Evolutionary conservation across 2,113 vertebrate species (phyloP).

Genomic region (Tauraco erythrolophus): DNA sequence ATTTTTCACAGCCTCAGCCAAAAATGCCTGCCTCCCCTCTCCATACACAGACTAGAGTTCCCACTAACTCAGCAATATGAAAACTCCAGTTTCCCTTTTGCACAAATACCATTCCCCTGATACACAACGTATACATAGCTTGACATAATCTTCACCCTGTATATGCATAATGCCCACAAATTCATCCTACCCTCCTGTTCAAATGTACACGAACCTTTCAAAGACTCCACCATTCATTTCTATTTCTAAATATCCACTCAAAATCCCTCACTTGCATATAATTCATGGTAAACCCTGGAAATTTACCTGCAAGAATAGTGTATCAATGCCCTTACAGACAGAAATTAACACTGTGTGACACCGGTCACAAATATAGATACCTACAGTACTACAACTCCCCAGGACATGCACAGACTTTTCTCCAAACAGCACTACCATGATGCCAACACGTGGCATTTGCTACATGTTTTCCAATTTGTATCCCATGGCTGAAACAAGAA

Average conservation of each 20-base stretch:
- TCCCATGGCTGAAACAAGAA: neutral
- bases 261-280: neutral
- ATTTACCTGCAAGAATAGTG: neutral
- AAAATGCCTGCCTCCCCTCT: neutral
- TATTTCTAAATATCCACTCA: neutral
- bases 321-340: accelerated
- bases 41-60: neutral
- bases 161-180: neutral
- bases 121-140: neutral
- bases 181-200: neutral
- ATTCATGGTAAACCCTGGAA: neutral
- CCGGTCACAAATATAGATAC: neutral
- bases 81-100: conserved; percentile 42
- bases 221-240: neutral
- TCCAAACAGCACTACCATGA: neutral
- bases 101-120: conserved; percentile 41
- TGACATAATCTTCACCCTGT: neutral
- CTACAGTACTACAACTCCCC: neutral
- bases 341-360: neutral
- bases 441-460: accelerated
- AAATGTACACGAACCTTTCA: neutral
- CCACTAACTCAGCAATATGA: conserved; percentile 31
- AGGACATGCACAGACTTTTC: accelerated
- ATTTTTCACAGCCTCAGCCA: neutral
- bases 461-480: neutral